phyloP scores from a whole-genome alignment of 2,888 invertebrate genomes.

The Notodonta dromedarius region DNA sequence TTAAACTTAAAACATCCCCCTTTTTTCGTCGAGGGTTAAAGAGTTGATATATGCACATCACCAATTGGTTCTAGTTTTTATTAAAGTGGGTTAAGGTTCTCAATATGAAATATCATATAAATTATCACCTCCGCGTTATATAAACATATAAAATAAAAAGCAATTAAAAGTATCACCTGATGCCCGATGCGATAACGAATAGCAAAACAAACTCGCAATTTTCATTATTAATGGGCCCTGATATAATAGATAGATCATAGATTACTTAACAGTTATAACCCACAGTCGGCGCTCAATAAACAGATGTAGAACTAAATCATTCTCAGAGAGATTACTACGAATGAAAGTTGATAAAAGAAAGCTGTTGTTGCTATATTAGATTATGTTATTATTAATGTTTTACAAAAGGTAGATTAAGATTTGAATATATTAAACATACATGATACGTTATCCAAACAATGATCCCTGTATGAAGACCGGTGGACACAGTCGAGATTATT shows the following conservation, averaged over 20 bases:
- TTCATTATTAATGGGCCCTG: slow-evolving; percentile 39
- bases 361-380: slow-evolving; percentile 46
- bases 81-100: too few species aligned
- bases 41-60: too few species aligned
- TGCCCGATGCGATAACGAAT: slow-evolving; percentile 25
- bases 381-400: slow-evolving; percentile 51
- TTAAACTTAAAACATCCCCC: too few species aligned
- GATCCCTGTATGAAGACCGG: slow-evolving; percentile 16
- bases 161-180: slow-evolving; percentile 41
- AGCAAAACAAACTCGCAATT: slow-evolving; percentile 41
- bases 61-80: too few species aligned
- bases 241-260: slow-evolving; percentile 27
- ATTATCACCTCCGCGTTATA: slow-evolving; percentile 40
- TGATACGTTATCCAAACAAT: slow-evolving; percentile 25
- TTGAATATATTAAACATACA: slow-evolving; percentile 51
- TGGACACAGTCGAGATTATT: slow-evolving; percentile 10
- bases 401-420: slow-evolving; percentile 54
- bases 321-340: slow-evolving; percentile 47
- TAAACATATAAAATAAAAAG: slow-evolving; percentile 32
- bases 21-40: too few species aligned
- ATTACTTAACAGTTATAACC: slow-evolving; percentile 38
- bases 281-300: slow-evolving; percentile 27
- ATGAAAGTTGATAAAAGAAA: slow-evolving; percentile 58
- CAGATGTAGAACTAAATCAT: slow-evolving; percentile 40
- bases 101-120: slow-evolving; percentile 13